Evolutionary conservation across 2,888 invertebrate species (phyloP).

Genomic region (Saturnia pavonia): DNA sequence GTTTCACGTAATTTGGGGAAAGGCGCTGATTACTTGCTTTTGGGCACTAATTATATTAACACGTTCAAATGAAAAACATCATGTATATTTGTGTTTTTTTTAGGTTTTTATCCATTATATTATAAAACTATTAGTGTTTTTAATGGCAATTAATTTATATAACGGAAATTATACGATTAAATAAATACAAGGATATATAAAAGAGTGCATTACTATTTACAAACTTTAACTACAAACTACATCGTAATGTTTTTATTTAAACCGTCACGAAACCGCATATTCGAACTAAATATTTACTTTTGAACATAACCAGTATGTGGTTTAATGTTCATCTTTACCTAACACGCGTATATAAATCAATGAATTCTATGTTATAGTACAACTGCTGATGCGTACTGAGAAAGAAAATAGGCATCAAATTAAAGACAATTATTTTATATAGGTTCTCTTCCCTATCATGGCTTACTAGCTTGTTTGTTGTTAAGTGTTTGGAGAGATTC

Average conservation of each 20-base stretch:
- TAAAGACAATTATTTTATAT: too few relatives aligned
- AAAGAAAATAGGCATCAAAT: neutral
- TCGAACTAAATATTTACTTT: conserved; percentile 7
- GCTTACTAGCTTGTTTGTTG: too few relatives aligned
- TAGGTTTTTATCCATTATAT: neutral
- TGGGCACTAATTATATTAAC: neutral
- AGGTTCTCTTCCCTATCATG: too few relatives aligned
- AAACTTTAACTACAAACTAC: neutral
- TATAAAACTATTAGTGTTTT: neutral
- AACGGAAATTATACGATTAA: neutral
- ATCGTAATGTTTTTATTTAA: neutral
- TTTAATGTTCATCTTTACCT: neutral
- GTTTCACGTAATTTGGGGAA: neutral
- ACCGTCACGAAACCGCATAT: neutral
- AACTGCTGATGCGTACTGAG: neutral
- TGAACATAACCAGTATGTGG: neutral
- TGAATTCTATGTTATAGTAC: neutral
- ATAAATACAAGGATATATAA: neutral
- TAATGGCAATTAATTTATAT: neutral
- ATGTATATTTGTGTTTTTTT: neutral
- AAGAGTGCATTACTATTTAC: neutral
- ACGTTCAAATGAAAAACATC: neutral
- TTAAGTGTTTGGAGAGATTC: too few relatives aligned
- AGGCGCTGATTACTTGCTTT: neutral
- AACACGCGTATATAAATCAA: neutral